Evolutionary conservation across 92 coral and sea anemone genomes (phyloP).

Genomic region (Siderastrea siderea): DNA sequence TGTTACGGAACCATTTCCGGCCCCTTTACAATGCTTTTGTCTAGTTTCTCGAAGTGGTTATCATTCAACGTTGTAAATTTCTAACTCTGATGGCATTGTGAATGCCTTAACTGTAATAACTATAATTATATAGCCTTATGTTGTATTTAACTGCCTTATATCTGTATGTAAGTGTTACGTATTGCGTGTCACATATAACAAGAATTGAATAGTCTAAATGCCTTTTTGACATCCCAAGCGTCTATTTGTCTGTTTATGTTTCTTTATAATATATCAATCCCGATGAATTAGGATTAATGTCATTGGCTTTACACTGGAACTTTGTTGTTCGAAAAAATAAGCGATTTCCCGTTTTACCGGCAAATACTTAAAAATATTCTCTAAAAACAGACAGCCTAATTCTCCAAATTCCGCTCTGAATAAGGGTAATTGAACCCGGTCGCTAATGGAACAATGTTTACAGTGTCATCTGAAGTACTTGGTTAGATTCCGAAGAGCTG

Average conservation of each 20-base stretch:
- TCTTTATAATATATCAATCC: neutral
- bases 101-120: neutral
- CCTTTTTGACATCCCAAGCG: slow-evolving; percentile 29
- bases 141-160: neutral
- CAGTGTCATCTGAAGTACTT: slow-evolving; percentile 9
- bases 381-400: neutral
- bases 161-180: slow-evolving; percentile 6
- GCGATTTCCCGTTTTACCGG: neutral
- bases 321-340: slow-evolving; percentile 10
- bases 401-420: slow-evolving; percentile 1
- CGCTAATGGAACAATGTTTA: slow-evolving; percentile 47
- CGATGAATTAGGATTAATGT: slow-evolving; percentile 7
- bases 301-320: slow-evolving; percentile 18
- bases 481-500: slow-evolving; percentile 4
- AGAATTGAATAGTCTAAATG: slow-evolving; percentile 18
- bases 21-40: neutral
- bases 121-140: neutral
- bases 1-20: slow-evolving; percentile 37
- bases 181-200: slow-evolving; percentile 34
- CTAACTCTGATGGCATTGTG: neutral
- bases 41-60: neutral
- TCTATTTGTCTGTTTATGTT: slow-evolving; percentile 32
- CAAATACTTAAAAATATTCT: neutral
- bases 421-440: slow-evolving; percentile 30
- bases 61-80: neutral